These are phyloP conservation scores for Drosophila tripunctata DNA, from an alignment of 2,888 invertebrate species.

Conservation along the genomic window DNA sequence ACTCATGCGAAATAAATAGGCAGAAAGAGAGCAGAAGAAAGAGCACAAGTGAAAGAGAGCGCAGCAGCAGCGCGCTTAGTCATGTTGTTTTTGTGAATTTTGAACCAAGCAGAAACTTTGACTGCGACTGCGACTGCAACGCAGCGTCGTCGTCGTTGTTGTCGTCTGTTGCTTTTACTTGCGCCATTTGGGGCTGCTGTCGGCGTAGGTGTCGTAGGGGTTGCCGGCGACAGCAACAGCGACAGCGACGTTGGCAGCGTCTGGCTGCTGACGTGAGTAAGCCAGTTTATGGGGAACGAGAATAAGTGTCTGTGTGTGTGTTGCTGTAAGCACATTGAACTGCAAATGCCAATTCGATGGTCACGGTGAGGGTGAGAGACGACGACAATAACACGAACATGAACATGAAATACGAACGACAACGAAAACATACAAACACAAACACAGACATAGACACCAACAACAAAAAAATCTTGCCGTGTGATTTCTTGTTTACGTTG, in stretches of 20 bases:
- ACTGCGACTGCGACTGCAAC: constrained; percentile 26
- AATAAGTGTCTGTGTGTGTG: constrained; percentile 23
- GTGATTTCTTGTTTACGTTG: constrained; percentile 74
- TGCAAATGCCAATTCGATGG: constrained; percentile 77
- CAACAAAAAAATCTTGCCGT: constrained; percentile 48
- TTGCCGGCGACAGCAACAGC: constrained; percentile 54
- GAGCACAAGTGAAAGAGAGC: constrained; percentile 11
- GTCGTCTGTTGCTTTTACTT: constrained; percentile 41
- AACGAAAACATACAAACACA: constrained; percentile 10
- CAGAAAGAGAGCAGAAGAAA: constrained; percentile 4
- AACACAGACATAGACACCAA: constrained; percentile 27
- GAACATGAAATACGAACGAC: too few relatives aligned
- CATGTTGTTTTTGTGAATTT: constrained; percentile 76
- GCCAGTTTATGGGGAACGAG: constrained; percentile 53
- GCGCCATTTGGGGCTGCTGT: constrained; percentile 44
- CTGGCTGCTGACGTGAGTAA: constrained; percentile 65
- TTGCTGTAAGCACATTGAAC: constrained; percentile 72
- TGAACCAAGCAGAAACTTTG: constrained; percentile 38
- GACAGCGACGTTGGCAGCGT: constrained; percentile 62
- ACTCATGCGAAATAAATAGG: constrained; percentile 27
- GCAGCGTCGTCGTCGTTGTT: constrained; percentile 4
- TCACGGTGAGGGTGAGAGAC: constrained; percentile 72
- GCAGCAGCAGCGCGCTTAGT: constrained; percentile 62
- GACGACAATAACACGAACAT: too few relatives aligned
- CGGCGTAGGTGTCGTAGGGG: constrained; percentile 66